These are phyloP conservation scores for Blomia tropicalis DNA, from an alignment of 2,888 invertebrate genomes.

Conservation along the genomic window DNA sequence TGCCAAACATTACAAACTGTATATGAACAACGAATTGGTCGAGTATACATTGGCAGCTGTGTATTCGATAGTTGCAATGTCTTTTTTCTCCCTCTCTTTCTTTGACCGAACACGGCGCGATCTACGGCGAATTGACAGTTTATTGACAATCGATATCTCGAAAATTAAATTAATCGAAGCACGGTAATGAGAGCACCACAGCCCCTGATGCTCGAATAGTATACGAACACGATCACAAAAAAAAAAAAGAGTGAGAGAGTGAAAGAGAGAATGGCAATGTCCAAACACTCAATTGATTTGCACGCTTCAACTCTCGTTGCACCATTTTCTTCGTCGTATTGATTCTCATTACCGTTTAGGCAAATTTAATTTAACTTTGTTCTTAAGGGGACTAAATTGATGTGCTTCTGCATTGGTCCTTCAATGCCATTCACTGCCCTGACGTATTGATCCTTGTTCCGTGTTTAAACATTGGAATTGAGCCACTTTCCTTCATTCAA, in stretches of 20 bases:
- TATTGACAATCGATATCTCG: conserved; percentile 12
- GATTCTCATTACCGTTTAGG: conserved; percentile 13
- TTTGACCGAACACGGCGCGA: background rate
- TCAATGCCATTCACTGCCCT: background rate
- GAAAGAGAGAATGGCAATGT: background rate
- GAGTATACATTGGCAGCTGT: too few species aligned
- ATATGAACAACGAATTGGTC: too few species aligned
- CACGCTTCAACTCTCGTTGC: too few species aligned
- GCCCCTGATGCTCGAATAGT: too few species aligned
- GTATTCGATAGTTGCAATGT: too few species aligned
- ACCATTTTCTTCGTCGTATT: too few species aligned
- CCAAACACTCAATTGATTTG: background rate
- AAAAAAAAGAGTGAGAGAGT: background rate
- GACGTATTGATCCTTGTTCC: too few species aligned
- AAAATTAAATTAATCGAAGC: conserved; percentile 13
- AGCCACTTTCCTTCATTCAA: background rate
- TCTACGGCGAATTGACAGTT: conserved; percentile 8
- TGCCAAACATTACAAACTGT: too few species aligned
- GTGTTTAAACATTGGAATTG: background rate
- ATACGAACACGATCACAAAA: too few species aligned
- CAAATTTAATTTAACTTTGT: conserved; percentile 13
- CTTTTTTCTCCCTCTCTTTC: background rate
- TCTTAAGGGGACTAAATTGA: background rate
- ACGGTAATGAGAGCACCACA: conserved; percentile 6
- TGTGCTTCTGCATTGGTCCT: background rate